Base-by-base conservation (phyloP, 2,113 vertebrate species). In the Pithys albifrons region DNA sequence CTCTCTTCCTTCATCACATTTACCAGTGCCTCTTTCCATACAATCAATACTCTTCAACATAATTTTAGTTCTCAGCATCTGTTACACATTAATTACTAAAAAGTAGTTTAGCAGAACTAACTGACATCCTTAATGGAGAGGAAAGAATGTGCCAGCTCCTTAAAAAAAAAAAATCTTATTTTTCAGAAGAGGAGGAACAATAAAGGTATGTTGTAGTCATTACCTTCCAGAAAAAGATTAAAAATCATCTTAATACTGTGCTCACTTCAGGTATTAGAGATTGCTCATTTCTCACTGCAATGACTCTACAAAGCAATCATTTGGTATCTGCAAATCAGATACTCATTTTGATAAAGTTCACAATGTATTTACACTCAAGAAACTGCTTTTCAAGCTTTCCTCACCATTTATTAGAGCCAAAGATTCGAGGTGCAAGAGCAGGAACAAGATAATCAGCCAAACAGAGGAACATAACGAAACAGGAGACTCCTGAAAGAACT, bases 391-490 rank as follows among this genome's bases (percentile, higher is more conserved):
- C 61, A 85, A 82, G 65, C 7, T 93, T 78, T 90, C 95, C 98
- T 95, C 97, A 99, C 99, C 99, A 99, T 97, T 99, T 99, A 96
- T 99, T 99, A 95, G 99, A 99, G 90, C 99, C 99, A 89, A 99
- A 99, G 95, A 99, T 99, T 75, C 98, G 97, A 80, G 99, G 99
- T 13, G 99, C 99, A 46, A 99, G 98, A 61, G 98, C 99, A 95
- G 99, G 99, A 94, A 99, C 99, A 85, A 99, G 98, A 91, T 99
- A 99, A 97, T 99, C 99, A 49, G 99, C 99, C 98, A 99, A 96
- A 92, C 99, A 99, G 88, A 99, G 97, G 96, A 99, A 97, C 99
- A 99, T 99, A 89, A 99, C 98, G 0, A 98, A 97, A 94, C 99
- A 99, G 96, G 99, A 99, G 67, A 99, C 98, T 0, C 99, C 99